Conservation (phyloP, 2,113 vertebrate species). For the Zeus faber region DNA sequence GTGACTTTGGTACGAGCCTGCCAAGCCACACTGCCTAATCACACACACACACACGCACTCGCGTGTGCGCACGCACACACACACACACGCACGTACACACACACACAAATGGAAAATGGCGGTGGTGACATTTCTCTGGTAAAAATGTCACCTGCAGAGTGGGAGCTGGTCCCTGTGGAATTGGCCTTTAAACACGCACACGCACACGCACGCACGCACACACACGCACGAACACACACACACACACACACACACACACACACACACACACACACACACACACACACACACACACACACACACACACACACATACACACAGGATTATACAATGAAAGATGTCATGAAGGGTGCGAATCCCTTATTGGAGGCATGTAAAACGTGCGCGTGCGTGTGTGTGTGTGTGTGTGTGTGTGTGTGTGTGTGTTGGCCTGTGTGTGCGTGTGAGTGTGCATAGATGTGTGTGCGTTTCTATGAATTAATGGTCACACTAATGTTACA, state of each 20-base stretch:
- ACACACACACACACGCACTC: constrained; percentile 15
- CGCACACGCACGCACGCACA: constrained; percentile 6
- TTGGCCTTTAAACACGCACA: constrained; percentile 63
- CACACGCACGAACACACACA: neutral
- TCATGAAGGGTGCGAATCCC: constrained; percentile 50
- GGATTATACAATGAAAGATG: constrained; percentile 60
- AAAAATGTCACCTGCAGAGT: constrained; percentile 70
- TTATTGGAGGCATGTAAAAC: constrained; percentile 41
- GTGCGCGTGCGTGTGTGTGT: constrained; percentile 22
- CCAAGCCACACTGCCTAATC: constrained; percentile 41
- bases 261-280: constrained; percentile 32
- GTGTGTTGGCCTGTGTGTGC: constrained; percentile 11
- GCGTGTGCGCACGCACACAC: neutral
- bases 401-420: constrained; percentile 7
- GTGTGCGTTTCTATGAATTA: constrained; percentile 11
- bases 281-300: neutral
- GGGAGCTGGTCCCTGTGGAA: constrained; percentile 51
- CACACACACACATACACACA: neutral
- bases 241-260: constrained; percentile 4
- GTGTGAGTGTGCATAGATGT: constrained; percentile 28
- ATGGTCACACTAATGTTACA: constrained; percentile 45
- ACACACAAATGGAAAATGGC: constrained; percentile 47
- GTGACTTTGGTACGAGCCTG: constrained; percentile 33
- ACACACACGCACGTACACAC: neutral
- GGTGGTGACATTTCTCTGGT: constrained; percentile 65